phyloP scores from a whole-genome alignment of 2,888 invertebrate genomes.

The Tribolium freemani region DNA sequence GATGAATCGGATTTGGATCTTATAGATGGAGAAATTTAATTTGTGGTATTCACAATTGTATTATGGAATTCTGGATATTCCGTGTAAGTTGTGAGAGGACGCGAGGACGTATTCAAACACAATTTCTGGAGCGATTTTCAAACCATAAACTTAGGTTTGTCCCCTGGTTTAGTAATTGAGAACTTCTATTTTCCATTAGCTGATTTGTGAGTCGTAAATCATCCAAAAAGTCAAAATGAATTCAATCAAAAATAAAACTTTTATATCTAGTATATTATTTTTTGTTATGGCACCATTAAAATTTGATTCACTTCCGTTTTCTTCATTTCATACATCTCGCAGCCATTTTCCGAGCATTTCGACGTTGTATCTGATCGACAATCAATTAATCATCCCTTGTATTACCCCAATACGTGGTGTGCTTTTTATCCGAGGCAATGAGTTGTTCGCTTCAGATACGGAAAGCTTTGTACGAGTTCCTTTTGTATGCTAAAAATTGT shows the following conservation, averaged over 20 bases:
- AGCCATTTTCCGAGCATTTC: conserved; percentile 28
- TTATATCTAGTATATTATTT: not conserved
- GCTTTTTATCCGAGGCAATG: conserved; percentile 30
- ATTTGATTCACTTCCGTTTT: conserved; percentile 4
- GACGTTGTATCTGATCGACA: not conserved
- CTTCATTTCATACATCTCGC: not conserved
- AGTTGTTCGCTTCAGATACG: conserved; percentile 31
- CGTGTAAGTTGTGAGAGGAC: not conserved
- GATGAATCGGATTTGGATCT: too few species aligned
- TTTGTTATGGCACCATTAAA: not conserved
- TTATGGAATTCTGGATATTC: not conserved
- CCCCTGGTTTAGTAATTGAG: not conserved
- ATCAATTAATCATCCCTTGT: conserved; percentile 25
- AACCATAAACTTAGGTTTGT: not conserved
- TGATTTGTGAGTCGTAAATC: not conserved
- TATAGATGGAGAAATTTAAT: not conserved
- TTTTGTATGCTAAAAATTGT: conserved; percentile 25
- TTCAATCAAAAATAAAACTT: not conserved
- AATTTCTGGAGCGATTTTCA: not conserved
- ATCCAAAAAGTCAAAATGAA: not conserved
- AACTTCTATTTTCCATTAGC: not conserved
- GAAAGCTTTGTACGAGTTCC: conserved; percentile 33
- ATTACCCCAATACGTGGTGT: conserved; percentile 19
- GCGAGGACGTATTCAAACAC: not conserved
- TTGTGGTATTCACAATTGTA: not conserved